phyloP scores from a whole-genome alignment of 2,113 vertebrate genomes.

The Etia nguti region DNA sequence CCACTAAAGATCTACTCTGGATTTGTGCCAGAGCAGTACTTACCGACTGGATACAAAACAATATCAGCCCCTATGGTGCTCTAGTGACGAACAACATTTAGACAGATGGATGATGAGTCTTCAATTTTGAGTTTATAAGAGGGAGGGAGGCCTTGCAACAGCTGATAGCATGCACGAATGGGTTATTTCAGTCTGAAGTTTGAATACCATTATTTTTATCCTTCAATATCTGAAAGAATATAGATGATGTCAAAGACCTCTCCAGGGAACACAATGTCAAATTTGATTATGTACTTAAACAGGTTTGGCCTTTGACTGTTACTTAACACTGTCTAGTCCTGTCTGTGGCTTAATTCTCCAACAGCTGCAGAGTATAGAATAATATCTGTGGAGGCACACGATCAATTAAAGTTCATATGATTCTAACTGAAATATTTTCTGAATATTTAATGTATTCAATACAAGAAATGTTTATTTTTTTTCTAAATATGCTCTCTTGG shows the following conservation, averaged over 20 bases:
- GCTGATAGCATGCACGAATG: not conserved
- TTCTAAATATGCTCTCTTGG: not conserved
- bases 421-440: not conserved
- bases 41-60: not conserved
- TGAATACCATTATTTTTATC: not conserved
- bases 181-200: not conserved
- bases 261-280: not conserved
- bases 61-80: not conserved
- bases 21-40: conserved; percentile 20
- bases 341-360: not conserved
- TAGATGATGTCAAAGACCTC: not conserved
- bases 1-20: conserved; percentile 41
- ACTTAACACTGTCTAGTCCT: not conserved
- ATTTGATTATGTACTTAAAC: not conserved
- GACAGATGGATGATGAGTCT: not conserved
- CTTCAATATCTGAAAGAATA: not conserved
- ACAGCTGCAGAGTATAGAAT: conserved; percentile 3
- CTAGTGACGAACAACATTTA: not conserved
- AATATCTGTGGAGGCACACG: not conserved
- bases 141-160: not conserved
- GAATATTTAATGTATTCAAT: not conserved
- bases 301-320: not conserved
- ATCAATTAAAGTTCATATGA: not conserved
- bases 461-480: not conserved
- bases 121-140: not conserved